Evolutionary conservation across 1,140 invertebrate genomes (phyloP).

Genomic region (Drosophila equinoxialis): DNA sequence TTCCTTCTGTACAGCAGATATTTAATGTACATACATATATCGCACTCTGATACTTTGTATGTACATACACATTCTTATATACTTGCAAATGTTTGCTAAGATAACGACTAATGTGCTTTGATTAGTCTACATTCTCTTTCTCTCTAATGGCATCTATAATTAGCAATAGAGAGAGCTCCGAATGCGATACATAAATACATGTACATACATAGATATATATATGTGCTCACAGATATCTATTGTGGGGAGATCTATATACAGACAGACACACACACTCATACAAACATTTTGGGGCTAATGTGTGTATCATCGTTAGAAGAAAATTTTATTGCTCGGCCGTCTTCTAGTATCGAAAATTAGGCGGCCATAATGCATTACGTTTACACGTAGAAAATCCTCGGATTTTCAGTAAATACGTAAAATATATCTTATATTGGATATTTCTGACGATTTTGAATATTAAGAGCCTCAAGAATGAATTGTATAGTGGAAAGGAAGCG

Average conservation of each 20-base stretch:
- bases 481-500: conserved; percentile 84
- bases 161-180: conserved; percentile 30
- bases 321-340: conserved; percentile 9
- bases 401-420: conserved; percentile 23
- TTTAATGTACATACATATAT: not conserved
- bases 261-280: conserved; percentile 1
- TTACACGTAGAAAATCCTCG: conserved; percentile 14
- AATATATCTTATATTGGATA: conserved; percentile 20
- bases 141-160: conserved; percentile 32
- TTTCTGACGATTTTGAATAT: not conserved
- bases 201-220: not conserved
- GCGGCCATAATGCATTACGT: conserved; percentile 23
- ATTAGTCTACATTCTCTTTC: conserved; percentile 8
- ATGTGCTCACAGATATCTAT: not conserved
- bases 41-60: not conserved
- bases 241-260: conserved; percentile 1
- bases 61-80: not conserved
- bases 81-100: conserved; percentile 19
- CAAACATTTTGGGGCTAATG: conserved; percentile 9
- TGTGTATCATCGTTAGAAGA: conserved; percentile 15
- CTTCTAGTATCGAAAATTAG: conserved; percentile 13
- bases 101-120: conserved; percentile 11
- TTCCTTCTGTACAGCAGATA: not conserved
- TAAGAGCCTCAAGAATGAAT: conserved; percentile 30
- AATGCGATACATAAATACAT: conserved; percentile 10